Evolutionary conservation across 2,888 invertebrate species (phyloP).

Genomic region (Hyles lineata): DNA sequence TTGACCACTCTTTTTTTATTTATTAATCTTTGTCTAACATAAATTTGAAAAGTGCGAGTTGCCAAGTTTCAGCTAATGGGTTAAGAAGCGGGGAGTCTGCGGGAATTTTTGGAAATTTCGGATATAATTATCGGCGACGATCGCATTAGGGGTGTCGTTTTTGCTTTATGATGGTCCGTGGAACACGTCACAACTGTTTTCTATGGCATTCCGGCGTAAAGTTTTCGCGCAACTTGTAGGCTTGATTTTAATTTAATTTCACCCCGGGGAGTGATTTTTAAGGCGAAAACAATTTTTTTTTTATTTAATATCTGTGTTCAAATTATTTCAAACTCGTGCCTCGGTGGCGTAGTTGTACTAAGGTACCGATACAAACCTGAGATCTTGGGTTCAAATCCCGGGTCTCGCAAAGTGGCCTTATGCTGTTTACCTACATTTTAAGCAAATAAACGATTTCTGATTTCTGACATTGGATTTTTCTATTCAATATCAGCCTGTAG

Average conservation of each 20-base stretch:
- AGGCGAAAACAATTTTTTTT: background rate
- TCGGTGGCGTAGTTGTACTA: no score
- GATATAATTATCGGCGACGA: conserved; percentile 77
- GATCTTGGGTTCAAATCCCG: no score
- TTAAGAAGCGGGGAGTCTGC: conserved; percentile 64
- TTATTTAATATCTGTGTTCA: background rate
- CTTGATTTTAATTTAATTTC: conserved; percentile 4
- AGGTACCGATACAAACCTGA: no score
- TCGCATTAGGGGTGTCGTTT: conserved; percentile 80
- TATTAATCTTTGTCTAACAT: conserved; percentile 37
- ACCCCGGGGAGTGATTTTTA: conserved; percentile 8
- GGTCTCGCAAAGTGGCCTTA: no score
- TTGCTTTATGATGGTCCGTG: conserved; percentile 71
- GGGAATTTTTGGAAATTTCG: conserved; percentile 77
- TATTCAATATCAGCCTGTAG: no score
- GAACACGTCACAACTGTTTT: conserved; percentile 51
- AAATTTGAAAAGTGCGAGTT: conserved; percentile 72
- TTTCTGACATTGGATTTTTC: no score
- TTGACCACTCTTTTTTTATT: conserved; percentile 18
- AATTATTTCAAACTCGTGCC: no score
- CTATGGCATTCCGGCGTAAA: conserved; percentile 22
- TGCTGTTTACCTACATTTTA: no score
- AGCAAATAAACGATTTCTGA: no score
- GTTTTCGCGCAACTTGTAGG: conserved; percentile 2
- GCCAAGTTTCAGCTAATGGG: conserved; percentile 75